These are phyloP conservation scores for Rapana venosa DNA, from an alignment of 2,888 invertebrate genomes.

Conservation along the genomic window DNA sequence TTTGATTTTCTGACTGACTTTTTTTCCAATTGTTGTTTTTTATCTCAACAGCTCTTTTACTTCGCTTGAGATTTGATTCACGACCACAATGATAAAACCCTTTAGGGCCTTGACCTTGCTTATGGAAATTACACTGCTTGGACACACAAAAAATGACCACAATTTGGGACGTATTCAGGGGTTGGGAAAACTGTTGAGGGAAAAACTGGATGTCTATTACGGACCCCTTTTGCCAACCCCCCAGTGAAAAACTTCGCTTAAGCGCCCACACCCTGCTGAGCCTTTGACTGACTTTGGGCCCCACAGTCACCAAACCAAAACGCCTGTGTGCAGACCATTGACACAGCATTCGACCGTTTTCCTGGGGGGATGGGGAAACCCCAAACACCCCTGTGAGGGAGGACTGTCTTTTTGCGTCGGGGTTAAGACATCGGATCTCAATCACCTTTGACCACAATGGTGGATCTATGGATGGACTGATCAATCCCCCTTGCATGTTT, in stretches of 20 bases:
- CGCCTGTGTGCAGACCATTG: constrained; percentile 90
- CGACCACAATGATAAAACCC: no score
- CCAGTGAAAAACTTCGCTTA: constrained; percentile 89
- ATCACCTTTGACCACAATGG: constrained; percentile 83
- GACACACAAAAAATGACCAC: constrained; percentile 29
- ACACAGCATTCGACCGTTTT: constrained; percentile 72
- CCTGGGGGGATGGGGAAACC: constrained; percentile 97
- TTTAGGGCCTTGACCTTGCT: constrained; percentile 8
- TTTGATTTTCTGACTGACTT: no score
- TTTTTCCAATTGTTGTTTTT: no score
- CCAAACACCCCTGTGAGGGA: constrained; percentile 94
- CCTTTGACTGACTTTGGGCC: constrained; percentile 92
- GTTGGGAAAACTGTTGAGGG: constrained; percentile 21
- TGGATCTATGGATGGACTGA: constrained; percentile 96
- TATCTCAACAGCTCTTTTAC: no score
- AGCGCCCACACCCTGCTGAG: constrained; percentile 91
- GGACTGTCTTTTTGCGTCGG: constrained; percentile 96
- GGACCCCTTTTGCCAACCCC: constrained; percentile 95
- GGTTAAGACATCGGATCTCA: constrained; percentile 80
- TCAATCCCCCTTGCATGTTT: constrained; percentile 86
- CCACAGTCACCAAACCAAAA: constrained; percentile 90
- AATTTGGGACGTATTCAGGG: constrained; percentile 50
- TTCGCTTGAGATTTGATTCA: no score
- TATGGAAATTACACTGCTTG: neutral
- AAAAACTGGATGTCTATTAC: constrained; percentile 84